Conservation (phyloP, 2,797 vertebrate species). For the Botia almorhae region DNA sequence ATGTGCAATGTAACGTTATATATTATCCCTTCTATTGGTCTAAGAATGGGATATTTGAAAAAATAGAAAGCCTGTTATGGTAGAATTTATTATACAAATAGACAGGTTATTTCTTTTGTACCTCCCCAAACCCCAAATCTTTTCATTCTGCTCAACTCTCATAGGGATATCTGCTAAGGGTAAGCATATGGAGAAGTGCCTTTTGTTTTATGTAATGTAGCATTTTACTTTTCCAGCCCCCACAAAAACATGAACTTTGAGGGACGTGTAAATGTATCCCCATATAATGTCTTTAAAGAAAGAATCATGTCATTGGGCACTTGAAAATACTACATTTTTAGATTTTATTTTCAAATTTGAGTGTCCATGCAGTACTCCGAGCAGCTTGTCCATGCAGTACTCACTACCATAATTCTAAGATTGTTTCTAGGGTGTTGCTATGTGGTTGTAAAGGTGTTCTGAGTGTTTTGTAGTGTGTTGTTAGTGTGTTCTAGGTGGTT, state of each 20-base stretch:
- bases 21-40: conserved; percentile 62
- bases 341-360: too few species aligned
- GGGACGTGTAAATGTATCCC: not conserved
- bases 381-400: too few species aligned
- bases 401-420: not conserved
- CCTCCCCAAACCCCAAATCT: conserved; percentile 60
- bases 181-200: not conserved
- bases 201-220: conserved; percentile 2
- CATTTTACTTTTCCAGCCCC: not conserved
- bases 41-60: conserved; percentile 67
- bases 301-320: not conserved
- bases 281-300: not conserved
- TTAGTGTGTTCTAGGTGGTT: not conserved
- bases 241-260: not conserved
- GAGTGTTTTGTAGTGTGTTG: not conserved
- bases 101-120: conserved; percentile 67
- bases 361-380: too few species aligned
- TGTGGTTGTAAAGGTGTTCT: not conserved
- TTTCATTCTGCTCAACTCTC: conserved; percentile 9
- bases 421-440: not conserved
- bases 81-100: conserved; percentile 73
- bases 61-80: conserved; percentile 68
- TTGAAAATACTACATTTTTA: not conserved
- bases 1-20: conserved; percentile 59
- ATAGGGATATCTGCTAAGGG: not conserved